These are phyloP conservation scores for Neodiprion lecontei DNA, from an alignment of 1,140 invertebrate genomes.

Conservation along the genomic window DNA sequence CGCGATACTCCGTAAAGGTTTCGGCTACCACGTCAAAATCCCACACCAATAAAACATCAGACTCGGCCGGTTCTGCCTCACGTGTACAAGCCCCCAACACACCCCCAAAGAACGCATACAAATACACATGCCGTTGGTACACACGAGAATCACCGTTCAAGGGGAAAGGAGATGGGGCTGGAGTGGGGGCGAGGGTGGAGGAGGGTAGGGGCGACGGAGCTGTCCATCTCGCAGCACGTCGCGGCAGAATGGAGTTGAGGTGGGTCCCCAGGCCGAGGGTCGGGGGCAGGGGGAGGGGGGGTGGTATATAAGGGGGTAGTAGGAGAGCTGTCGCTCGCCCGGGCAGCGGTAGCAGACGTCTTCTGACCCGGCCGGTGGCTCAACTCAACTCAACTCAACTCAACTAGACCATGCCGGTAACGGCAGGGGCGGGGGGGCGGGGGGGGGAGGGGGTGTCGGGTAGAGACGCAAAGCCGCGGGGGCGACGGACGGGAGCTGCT, in stretches of 20 bases:
- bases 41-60: too few relatives aligned
- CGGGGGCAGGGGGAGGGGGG: slow-evolving; percentile 27
- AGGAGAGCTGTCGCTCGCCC: slow-evolving; percentile 61
- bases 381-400: slow-evolving; percentile 52
- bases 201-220: slow-evolving; percentile 29
- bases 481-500: slow-evolving; percentile 26
- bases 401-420: slow-evolving; percentile 49
- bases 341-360: slow-evolving; percentile 58
- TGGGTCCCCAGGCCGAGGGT: slow-evolving; percentile 26
- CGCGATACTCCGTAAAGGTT: too few relatives aligned
- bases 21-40: too few relatives aligned
- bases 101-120: too few relatives aligned
- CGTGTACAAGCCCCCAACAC: too few relatives aligned
- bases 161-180: background rate
- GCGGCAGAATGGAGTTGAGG: slow-evolving; percentile 51
- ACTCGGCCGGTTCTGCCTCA: too few relatives aligned
- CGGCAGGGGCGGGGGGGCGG: slow-evolving; percentile 30
- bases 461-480: slow-evolving; percentile 25
- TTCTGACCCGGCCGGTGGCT: slow-evolving; percentile 62
- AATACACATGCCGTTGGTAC: too few relatives aligned
- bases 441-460: slow-evolving; percentile 32
- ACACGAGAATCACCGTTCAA: too few relatives aligned
- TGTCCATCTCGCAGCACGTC: slow-evolving; percentile 53
- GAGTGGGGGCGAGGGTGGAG: slow-evolving; percentile 19
- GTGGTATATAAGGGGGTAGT: slow-evolving; percentile 42